Evolutionary conservation across 2,797 vertebrate genomes (phyloP).

Genomic region (Orestias chungarensis): DNA sequence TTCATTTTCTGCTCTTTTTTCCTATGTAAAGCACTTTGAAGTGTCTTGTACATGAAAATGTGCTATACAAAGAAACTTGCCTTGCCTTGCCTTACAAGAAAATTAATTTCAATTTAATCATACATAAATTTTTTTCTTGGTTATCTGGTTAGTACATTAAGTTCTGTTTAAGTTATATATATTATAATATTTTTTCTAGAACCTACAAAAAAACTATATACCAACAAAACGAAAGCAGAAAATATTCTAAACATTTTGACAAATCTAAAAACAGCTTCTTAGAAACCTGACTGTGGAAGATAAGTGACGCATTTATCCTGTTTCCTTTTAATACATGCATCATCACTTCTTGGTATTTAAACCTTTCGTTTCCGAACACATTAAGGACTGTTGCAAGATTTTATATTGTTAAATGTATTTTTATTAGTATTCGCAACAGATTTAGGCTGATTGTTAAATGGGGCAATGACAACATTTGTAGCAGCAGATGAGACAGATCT

Average conservation of each 20-base stretch:
- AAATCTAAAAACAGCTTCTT: neutral
- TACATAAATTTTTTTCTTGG: too few species aligned
- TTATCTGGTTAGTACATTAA: too few species aligned
- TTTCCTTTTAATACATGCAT: conserved; percentile 20
- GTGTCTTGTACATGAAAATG: too few species aligned
- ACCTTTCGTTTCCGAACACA: neutral
- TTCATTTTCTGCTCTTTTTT: too few species aligned
- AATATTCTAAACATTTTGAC: neutral
- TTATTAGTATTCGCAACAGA: neutral
- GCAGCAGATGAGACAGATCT: neutral
- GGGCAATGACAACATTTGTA: conserved; percentile 1
- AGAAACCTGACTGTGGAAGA: neutral
- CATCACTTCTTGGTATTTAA: conserved; percentile 17
- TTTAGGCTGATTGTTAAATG: neutral
- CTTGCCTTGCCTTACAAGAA: too few species aligned
- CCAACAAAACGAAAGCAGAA: too few species aligned
- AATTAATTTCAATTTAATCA: too few species aligned
- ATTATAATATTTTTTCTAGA: too few species aligned
- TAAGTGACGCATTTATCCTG: conserved; percentile 6
- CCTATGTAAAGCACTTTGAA: too few species aligned
- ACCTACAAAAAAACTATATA: too few species aligned
- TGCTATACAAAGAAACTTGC: too few species aligned
- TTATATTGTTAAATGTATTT: neutral
- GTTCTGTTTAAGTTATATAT: too few species aligned
- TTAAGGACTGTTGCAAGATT: neutral